Conservation (phyloP, 2,888 invertebrate species). For the Ichneumon xanthorius region DNA sequence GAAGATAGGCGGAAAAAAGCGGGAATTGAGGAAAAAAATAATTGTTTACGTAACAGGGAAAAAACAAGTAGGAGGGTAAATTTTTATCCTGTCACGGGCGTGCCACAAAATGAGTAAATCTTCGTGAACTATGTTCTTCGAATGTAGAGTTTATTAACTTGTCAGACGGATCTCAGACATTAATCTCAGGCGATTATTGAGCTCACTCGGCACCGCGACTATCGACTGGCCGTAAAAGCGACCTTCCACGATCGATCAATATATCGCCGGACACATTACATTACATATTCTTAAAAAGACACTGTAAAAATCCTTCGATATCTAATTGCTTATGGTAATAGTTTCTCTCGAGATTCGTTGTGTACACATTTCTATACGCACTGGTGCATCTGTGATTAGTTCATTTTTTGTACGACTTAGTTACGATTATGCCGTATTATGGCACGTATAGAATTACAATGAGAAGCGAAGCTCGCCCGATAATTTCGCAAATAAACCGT, state of each 20-base stretch:
- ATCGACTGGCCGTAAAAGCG: too few relatives aligned
- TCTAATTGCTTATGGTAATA: slow-evolving; percentile 33
- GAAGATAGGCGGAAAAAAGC: too few relatives aligned
- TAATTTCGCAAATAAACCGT: slow-evolving; percentile 17
- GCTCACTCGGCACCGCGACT: too few relatives aligned
- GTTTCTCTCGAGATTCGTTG: slow-evolving; percentile 50
- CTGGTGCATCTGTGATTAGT: slow-evolving; percentile 15
- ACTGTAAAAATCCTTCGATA: slow-evolving; percentile 29
- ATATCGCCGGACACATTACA: not conserved
- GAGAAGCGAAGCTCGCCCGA: slow-evolving; percentile 23
- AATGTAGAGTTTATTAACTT: too few relatives aligned
- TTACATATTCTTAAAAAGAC: slow-evolving; percentile 11
- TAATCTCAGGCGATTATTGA: too few relatives aligned
- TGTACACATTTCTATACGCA: slow-evolving; percentile 2
- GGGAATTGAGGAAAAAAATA: too few relatives aligned
- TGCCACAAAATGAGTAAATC: too few relatives aligned
- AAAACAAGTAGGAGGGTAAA: too few relatives aligned
- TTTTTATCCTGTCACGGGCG: too few relatives aligned
- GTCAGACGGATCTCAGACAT: too few relatives aligned
- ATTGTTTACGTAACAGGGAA: too few relatives aligned
- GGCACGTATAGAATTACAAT: slow-evolving; percentile 55
- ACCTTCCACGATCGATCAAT: not conserved
- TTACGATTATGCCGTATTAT: slow-evolving; percentile 45
- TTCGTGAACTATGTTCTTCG: too few relatives aligned
- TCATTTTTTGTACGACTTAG: not conserved